Conservation (phyloP, 2,797 vertebrate species). For the Darevskia mixta region DNA sequence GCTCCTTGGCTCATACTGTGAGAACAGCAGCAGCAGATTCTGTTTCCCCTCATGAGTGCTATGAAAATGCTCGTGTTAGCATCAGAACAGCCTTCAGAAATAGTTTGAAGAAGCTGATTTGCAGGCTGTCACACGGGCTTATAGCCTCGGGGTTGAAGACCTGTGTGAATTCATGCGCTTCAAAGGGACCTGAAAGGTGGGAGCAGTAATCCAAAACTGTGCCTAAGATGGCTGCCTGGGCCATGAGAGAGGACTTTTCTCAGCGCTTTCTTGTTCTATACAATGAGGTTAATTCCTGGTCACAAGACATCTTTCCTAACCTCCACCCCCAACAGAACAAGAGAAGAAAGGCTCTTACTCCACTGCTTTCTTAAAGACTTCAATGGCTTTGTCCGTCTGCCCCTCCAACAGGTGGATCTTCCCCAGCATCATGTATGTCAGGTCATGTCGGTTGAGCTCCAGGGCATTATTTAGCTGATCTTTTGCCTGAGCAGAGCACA, state of each 20-base stretch:
- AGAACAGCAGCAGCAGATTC: neutral
- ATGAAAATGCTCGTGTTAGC: neutral
- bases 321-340: slow-evolving; percentile 18
- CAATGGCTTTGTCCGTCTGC: slow-evolving; percentile 88
- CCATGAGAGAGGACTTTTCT: slow-evolving; percentile 46
- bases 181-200: neutral
- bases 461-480: slow-evolving; percentile 91
- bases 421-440: slow-evolving; percentile 92
- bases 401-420: slow-evolving; percentile 91
- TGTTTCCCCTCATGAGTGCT: neutral
- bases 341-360: slow-evolving; percentile 84
- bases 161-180: slow-evolving; percentile 26
- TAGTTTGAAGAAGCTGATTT: neutral
- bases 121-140: neutral
- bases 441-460: slow-evolving; percentile 90
- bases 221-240: slow-evolving; percentile 27
- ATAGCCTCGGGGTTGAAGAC: slow-evolving; percentile 27
- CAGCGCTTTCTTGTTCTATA: neutral
- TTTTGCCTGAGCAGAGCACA: slow-evolving; percentile 81
- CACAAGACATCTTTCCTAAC: slow-evolving; percentile 31
- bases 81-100: neutral
- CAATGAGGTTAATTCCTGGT: slow-evolving; percentile 39
- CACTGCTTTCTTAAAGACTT: slow-evolving; percentile 91
- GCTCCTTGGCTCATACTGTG: neutral
- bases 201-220: slow-evolving; percentile 16